These are phyloP conservation scores for Buceros bicornis DNA, from an alignment of 2,797 vertebrate species.

Conservation along the genomic window DNA sequence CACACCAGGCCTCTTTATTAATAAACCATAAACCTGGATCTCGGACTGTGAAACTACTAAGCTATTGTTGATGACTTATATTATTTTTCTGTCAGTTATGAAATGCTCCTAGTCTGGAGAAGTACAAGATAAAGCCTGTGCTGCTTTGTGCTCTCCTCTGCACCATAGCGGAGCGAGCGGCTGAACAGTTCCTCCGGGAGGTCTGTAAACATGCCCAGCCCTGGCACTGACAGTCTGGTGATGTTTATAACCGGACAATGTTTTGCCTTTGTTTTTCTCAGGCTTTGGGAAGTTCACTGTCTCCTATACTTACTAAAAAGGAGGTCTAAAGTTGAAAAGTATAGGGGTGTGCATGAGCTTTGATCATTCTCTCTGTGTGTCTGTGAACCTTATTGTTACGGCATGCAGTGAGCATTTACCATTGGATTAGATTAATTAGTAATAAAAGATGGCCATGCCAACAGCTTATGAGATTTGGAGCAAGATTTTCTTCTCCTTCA, in stretches of 20 bases:
- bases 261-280: neutral
- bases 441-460: neutral
- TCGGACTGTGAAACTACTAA: neutral
- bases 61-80: neutral
- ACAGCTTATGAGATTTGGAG: neutral
- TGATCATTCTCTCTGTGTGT: neutral
- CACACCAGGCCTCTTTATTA: neutral
- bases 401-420: neutral
- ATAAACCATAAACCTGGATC: neutral
- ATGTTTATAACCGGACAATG: neutral
- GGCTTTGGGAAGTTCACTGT: neutral
- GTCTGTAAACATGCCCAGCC: neutral
- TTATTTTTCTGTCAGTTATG: neutral
- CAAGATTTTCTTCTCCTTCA: neutral
- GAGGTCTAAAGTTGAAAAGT: neutral
- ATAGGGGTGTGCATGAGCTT: neutral
- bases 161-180: fast-evolving
- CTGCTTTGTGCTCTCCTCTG: fast-evolving
- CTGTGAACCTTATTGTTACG: neutral
- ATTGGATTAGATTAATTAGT: neutral
- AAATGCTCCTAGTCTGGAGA: neutral
- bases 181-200: neutral
- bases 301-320: neutral
- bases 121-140: neutral
- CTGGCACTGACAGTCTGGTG: fast-evolving